Evolutionary conservation across 2,888 invertebrate species (phyloP).

Genomic region (Piscicola geometra): DNA sequence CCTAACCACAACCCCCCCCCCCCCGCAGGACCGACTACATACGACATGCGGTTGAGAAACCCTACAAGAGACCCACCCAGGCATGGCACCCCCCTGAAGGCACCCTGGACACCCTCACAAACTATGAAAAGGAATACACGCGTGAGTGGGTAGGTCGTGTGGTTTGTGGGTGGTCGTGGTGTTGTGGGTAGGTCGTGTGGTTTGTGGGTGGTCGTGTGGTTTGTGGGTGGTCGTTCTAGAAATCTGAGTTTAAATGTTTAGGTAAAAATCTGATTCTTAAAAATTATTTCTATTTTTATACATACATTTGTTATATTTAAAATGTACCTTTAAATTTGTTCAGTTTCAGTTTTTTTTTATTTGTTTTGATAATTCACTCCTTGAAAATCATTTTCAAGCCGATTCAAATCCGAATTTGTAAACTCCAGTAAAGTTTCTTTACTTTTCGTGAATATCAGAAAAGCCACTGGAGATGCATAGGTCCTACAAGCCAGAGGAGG

Average conservation of each 20-base stretch:
- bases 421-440: not conserved
- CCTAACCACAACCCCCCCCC: too few species aligned
- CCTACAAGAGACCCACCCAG: constrained; percentile 48
- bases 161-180: too few species aligned
- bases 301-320: too few species aligned
- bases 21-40: constrained; percentile 52
- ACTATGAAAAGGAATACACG: constrained; percentile 53
- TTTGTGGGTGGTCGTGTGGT: too few species aligned
- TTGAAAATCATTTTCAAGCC: not conserved
- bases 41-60: constrained; percentile 49
- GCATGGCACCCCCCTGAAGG: constrained; percentile 51
- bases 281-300: not conserved
- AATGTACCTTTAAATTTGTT: too few species aligned
- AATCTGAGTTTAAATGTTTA: too few species aligned
- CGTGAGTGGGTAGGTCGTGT: constrained; percentile 46
- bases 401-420: not conserved
- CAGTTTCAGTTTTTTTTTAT: too few species aligned
- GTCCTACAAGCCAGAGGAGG: constrained; percentile 48
- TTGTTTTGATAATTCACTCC: too few species aligned
- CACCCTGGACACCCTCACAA: constrained; percentile 50
- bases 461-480: constrained; percentile 46
- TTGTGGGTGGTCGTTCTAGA: too few species aligned
- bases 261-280: not conserved
- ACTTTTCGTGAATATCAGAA: constrained; percentile 30
- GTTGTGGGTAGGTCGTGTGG: too few species aligned